Conservation (phyloP, 2,888 invertebrate species). For the Tetranychus truncatus region DNA sequence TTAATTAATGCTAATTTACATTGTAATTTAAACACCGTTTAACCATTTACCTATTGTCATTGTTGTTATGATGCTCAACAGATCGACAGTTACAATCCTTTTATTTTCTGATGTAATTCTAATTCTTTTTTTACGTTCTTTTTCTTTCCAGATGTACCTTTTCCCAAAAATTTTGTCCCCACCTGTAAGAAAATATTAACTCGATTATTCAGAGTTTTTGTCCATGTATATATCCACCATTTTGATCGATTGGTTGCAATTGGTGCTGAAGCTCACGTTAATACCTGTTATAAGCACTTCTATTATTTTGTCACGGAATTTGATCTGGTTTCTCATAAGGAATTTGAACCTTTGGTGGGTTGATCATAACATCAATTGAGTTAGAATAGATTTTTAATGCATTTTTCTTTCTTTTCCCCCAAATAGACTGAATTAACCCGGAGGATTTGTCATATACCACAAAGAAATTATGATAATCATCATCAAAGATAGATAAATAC, state of each 20-base stretch:
- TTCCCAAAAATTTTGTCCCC: conserved; percentile 60
- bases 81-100: no score
- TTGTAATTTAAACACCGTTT: no score
- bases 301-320: conserved; percentile 78
- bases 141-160: conserved; percentile 49
- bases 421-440: background rate
- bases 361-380: background rate
- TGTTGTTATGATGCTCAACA: no score
- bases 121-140: background rate
- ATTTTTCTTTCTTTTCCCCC: background rate
- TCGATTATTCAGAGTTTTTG: conserved; percentile 68
- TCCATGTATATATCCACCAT: conserved; percentile 84
- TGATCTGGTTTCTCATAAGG: conserved; percentile 58
- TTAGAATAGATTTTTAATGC: background rate
- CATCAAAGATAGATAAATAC: background rate
- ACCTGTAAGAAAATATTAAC: conserved; percentile 71
- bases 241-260: conserved; percentile 70
- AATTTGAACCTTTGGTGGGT: conserved; percentile 54
- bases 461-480: background rate
- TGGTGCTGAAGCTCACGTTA: conserved; percentile 76
- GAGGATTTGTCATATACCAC: background rate
- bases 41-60: no score
- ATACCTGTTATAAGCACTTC: conserved; percentile 84
- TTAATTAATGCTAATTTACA: no score
- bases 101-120: background rate